phyloP scores from a whole-genome alignment of 2,797 vertebrate genomes.

The Gobio occitaniae region DNA sequence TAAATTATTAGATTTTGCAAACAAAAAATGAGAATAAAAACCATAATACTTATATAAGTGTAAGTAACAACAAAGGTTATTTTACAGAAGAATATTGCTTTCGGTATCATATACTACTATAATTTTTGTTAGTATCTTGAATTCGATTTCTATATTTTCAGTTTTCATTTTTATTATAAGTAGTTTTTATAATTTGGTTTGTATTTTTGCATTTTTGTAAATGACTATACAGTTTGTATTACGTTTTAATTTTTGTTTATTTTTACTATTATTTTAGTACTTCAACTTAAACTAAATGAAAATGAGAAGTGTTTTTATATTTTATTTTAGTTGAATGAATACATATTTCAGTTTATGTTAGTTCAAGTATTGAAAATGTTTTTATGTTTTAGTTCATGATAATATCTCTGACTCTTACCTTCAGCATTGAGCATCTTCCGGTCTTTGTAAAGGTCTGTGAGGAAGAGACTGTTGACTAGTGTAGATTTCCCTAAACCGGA shows the following conservation, averaged over 20 bases:
- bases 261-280: neutral
- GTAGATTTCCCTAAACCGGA: slow-evolving; percentile 88
- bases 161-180: neutral
- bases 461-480: slow-evolving; percentile 87
- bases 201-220: neutral
- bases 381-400: neutral
- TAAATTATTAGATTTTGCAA: neutral
- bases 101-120: neutral
- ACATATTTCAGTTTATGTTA: neutral
- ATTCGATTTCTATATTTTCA: neutral
- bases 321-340: neutral
- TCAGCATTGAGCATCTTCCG: slow-evolving; percentile 77
- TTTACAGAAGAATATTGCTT: neutral
- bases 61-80: neutral
- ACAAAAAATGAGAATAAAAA: neutral
- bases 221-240: neutral
- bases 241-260: too few relatives aligned
- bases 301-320: neutral
- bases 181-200: neutral
- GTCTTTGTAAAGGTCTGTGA: slow-evolving; percentile 83
- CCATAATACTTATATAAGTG: neutral
- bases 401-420: slow-evolving; percentile 62
- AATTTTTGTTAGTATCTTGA: neutral
- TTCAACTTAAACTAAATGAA: neutral
- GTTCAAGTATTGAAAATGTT: neutral